phyloP scores from a whole-genome alignment of 2,888 invertebrate genomes.

The Muschampia plurimacula region DNA sequence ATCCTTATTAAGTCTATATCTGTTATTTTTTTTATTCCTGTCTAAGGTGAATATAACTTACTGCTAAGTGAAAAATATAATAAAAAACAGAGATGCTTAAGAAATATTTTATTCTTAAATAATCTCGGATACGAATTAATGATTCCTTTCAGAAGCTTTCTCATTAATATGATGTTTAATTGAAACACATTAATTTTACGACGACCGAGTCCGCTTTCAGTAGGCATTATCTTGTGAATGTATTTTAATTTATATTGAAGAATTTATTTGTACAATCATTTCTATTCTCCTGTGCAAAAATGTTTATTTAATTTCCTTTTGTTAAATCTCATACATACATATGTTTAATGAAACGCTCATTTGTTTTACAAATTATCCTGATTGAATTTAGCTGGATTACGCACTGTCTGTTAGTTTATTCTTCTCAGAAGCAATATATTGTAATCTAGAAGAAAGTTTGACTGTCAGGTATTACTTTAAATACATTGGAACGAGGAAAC shows the following conservation, averaged over 20 bases:
- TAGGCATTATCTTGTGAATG: slow-evolving; percentile 1
- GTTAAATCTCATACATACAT: slow-evolving; percentile 37
- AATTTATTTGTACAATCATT: background rate
- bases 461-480: too few relatives aligned
- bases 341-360: slow-evolving; percentile 55
- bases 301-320: background rate
- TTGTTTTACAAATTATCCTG: slow-evolving; percentile 73
- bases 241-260: slow-evolving; percentile 1
- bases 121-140: background rate
- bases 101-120: too few relatives aligned
- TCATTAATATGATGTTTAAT: background rate
- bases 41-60: too few relatives aligned
- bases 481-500: too few relatives aligned
- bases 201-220: background rate
- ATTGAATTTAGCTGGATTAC: background rate
- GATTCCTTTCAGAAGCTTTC: background rate
- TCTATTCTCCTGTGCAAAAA: background rate
- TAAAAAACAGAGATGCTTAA: too few relatives aligned
- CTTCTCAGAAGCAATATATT: too few relatives aligned
- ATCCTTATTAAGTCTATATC: too few relatives aligned
- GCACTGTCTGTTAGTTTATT: background rate
- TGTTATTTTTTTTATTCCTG: too few relatives aligned
- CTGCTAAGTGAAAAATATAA: too few relatives aligned
- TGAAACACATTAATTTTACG: slow-evolving; percentile 2
- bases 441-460: too few relatives aligned